Base-by-base conservation (phyloP, 2,797 vertebrate genomes). In the Chanos chanos region DNA sequence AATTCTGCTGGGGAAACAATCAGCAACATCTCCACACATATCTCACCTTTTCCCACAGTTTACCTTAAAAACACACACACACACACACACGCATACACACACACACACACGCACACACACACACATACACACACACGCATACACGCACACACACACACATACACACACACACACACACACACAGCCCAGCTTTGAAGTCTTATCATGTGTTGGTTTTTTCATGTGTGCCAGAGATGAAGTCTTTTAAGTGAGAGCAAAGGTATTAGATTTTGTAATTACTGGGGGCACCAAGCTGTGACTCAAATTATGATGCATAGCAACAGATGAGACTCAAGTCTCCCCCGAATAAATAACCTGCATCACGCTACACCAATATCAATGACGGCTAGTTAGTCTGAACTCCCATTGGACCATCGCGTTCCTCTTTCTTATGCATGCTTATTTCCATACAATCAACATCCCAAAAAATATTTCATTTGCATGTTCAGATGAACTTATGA, bases 171-270 rank as follows among this genome's bases (percentile, higher is more conserved):
- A n/a, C n/a, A n/a, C n/a, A n/a, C n/a, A n/a, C n/a, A n/a, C n/a
- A n/a, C 44, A 37, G 31, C 18, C 21, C 7, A 9, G 41, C 47
- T 89, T 88, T 89, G 86, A 90, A 89, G 84, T 73, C 74, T 85
- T 87, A 89, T 89, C 85, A 67, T 64, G 73, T 73, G 65, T 78
- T 75, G 56, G 68, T 75, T 62, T 74, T 89, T 90, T 89, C 81
- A 89, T 86, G 85, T 88, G 57, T 44, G 63, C 61, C 52, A 79
- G 84, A 86, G 82, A 87, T 83, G 80, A 85, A 87, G 78, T 73
- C 84, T 84, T 88, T 89, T 84, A 88, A 88, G 85, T 83, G 19
- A 77, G 79, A 86, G 87, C 80, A 82, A 88, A 89, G 80, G 81
- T 85, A 86, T 77, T 70, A 39, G 78, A 77, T 73, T 73, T 79